Evolutionary conservation across 2,888 invertebrate species (phyloP).

Genomic region (Spodoptera littoralis): DNA sequence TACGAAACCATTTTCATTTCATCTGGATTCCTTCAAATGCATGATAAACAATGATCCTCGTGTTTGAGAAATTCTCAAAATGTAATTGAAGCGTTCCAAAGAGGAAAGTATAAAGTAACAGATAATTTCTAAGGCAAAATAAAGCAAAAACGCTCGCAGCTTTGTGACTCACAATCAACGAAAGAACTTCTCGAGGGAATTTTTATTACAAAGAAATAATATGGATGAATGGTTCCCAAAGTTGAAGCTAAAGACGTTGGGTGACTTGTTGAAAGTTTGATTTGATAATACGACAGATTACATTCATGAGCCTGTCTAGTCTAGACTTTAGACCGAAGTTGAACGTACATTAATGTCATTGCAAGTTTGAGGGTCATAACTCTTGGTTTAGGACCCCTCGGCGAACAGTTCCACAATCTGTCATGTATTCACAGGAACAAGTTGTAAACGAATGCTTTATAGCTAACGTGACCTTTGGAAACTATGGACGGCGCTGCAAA

Average conservation of each 20-base stretch:
- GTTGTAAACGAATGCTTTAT: slow-evolving; percentile 17
- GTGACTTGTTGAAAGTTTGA: slow-evolving; percentile 20
- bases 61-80: slow-evolving; percentile 7
- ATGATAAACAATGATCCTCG: slow-evolving; percentile 15
- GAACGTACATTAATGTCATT: slow-evolving; percentile 33
- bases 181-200: slow-evolving; percentile 7
- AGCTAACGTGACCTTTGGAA: slow-evolving; percentile 19
- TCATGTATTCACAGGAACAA: slow-evolving; percentile 7
- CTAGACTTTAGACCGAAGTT: slow-evolving; percentile 44
- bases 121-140: slow-evolving; percentile 7
- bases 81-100: slow-evolving; percentile 2
- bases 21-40: slow-evolving; percentile 9
- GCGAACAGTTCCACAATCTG: slow-evolving; percentile 9
- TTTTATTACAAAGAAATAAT: slow-evolving; percentile 7
- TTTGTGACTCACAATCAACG: slow-evolving; percentile 13
- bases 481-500: slow-evolving; percentile 6
- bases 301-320: slow-evolving; percentile 18
- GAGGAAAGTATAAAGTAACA: neutral
- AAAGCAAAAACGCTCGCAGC: slow-evolving; percentile 3
- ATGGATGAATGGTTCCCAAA: slow-evolving; percentile 22
- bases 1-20: slow-evolving; percentile 15
- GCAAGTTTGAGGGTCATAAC: slow-evolving; percentile 33
- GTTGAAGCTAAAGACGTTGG: slow-evolving; percentile 11
- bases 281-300: slow-evolving; percentile 30
- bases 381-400: slow-evolving; percentile 39